A percentile compares a stretch with the other conserved stretches of the same genome.
Conservation (phyloP, 2,888 invertebrate genomes). For the Eupithecia dodoneata region DNA sequence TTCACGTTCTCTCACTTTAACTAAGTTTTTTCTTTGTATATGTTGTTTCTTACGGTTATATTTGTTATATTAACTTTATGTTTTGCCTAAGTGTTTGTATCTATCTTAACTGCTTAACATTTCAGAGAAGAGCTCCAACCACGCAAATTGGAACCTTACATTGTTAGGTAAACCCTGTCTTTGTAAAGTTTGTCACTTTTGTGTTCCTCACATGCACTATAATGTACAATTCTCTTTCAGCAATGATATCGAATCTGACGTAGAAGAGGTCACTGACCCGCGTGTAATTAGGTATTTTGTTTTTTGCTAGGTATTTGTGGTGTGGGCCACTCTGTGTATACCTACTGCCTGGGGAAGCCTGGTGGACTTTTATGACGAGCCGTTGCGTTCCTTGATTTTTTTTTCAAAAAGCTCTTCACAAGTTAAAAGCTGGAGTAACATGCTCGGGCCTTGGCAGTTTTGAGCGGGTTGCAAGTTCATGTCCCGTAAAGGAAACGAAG, state of each 20-base stretch:
- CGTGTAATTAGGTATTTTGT: slow-evolving; percentile 75
- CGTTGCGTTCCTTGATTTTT: slow-evolving; percentile 35
- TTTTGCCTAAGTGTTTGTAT: slow-evolving; percentile 22
- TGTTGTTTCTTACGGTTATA: background rate
- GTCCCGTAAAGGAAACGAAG: background rate
- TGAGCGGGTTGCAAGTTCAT: background rate
- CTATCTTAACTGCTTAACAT: slow-evolving; percentile 55
- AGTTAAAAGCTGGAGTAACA: background rate
- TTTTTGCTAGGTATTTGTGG: slow-evolving; percentile 50
- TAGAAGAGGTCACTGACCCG: slow-evolving; percentile 62
- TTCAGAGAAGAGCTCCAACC: slow-evolving; percentile 66
- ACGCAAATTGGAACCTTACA: slow-evolving; percentile 61
- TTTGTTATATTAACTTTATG: slow-evolving; percentile 17
- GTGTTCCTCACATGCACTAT: slow-evolving; percentile 57
- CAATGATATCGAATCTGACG: slow-evolving; percentile 72
- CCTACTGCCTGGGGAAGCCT: slow-evolving; percentile 29
- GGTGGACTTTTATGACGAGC: slow-evolving; percentile 36
- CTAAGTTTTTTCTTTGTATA: background rate
- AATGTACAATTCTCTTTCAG: slow-evolving; percentile 74
- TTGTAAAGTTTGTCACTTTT: slow-evolving; percentile 41
- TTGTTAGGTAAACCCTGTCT: slow-evolving; percentile 69
- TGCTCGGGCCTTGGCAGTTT: background rate
- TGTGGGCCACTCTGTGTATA: slow-evolving; percentile 52
- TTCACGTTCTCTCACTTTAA: background rate
- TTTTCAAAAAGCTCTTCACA: background rate